Evolutionary conservation across 2,797 vertebrate species (phyloP), one percentile per base, ranked within the genome.

Genomic region (Sebastes aleutianus): DNA sequence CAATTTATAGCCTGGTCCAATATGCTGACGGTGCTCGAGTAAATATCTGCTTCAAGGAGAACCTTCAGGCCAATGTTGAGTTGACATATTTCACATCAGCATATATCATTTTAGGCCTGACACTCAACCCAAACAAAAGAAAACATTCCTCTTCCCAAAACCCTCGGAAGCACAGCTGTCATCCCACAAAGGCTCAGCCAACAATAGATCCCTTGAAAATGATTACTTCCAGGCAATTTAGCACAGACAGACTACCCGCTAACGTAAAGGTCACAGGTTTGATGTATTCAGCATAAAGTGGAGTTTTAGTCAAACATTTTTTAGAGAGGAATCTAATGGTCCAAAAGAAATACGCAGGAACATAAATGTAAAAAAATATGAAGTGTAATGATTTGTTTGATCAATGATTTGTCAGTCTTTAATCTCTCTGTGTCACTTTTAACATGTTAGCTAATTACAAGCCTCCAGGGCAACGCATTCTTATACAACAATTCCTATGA

Each of bases 71-170:
- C 72, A 74, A 27, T 82, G 79, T 85, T 74, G 83, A 83, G 59
- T 87, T 84, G 83, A 91, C 83, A 87, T 76, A 85, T 91, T 90
- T 90, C 74, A 89, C 78, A 77, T 83, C 75, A 70, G 71, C 85
- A 85, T 80, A 61, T 74, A 86, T 88, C 83, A 77, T 79, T 84
- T 85, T 74, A 62, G 68, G 62, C 20, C 82, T 56, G 59, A 82
- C 72, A 73, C 77, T 82, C 77, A 73, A 61, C 20, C 62, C 71
- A 82, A 84, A 87, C 69, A 83, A 77, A 82, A 56, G 34, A 34
- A 87, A 89, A 71, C 36, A 43, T 64, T 56, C 20, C 32, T 78
- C 57, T 78, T 63, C 39, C 65, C 16, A 10, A 26, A 34, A 53
- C 22, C 24, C 18, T 53, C 36, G 5, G 70, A 71, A 63, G 74